Evolutionary conservation across 2,113 vertebrate genomes (phyloP).

Genomic region (Panthera tigris): DNA sequence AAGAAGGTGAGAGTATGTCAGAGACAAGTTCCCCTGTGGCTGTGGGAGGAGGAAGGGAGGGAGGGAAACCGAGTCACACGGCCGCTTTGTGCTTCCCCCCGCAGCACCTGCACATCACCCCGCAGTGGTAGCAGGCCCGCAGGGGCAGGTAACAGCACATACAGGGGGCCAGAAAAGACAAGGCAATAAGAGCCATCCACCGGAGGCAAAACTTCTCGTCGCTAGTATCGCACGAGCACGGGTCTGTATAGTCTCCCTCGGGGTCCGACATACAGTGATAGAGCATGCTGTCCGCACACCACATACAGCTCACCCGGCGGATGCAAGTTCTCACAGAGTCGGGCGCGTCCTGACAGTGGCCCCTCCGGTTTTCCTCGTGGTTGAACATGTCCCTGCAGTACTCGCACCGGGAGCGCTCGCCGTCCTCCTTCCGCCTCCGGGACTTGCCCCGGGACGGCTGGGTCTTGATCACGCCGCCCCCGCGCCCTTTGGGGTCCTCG

Average conservation of each 20-base stretch:
- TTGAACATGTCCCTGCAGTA: constrained; percentile 98
- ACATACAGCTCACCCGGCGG: constrained; percentile 97
- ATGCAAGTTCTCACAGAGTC: constrained; percentile 94
- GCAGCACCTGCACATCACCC: constrained; percentile 94
- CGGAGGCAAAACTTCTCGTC: constrained; percentile 97
- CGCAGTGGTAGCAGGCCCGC: constrained; percentile 95
- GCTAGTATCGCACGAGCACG: constrained; percentile 96
- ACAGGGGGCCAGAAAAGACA: constrained; percentile 97
- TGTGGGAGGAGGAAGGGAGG: neutral
- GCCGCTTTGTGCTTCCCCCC: constrained; percentile 97
- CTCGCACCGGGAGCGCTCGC: constrained; percentile 92
- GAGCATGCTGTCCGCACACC: constrained; percentile 98
- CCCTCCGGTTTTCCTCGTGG: constrained; percentile 92
- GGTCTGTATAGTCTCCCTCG: constrained; percentile 98
- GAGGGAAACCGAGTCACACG: constrained; percentile 84
- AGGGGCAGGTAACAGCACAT: constrained; percentile 99
- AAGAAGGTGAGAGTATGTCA: neutral
- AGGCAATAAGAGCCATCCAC: constrained; percentile 95
- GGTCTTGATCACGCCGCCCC: constrained; percentile 89
- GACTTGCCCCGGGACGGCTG: constrained; percentile 92
- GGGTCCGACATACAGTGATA: constrained; percentile 99
- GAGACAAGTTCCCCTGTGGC: neutral
- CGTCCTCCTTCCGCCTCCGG: constrained; percentile 88
- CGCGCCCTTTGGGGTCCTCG: constrained; percentile 87
- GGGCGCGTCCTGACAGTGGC: constrained; percentile 96